A percentile compares a stretch with the other conserved stretches of the same genome.
phyloP scores from a whole-genome alignment of 2,888 invertebrate genomes.

The Lottia scabra region DNA sequence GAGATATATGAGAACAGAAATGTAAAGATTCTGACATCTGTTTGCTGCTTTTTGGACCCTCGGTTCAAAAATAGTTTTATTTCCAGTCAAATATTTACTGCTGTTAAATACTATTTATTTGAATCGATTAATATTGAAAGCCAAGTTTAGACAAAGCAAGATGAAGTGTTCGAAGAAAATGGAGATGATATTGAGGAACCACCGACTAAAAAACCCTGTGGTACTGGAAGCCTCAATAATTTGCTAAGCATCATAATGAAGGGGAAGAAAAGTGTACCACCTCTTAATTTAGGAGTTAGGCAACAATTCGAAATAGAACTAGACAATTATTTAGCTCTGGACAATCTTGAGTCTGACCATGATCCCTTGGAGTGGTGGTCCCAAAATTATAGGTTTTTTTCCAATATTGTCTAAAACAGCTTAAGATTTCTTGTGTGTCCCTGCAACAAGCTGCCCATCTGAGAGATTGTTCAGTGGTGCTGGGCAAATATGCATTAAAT shows the following conservation, averaged over 20 bases:
- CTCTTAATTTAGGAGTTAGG: background rate
- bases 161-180: background rate
- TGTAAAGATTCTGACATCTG: background rate
- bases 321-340: background rate
- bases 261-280: background rate
- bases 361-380: background rate
- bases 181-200: background rate
- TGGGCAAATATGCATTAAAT: background rate
- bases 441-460: background rate
- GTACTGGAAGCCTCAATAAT: background rate
- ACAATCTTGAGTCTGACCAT: background rate
- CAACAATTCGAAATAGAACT: background rate
- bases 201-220: background rate
- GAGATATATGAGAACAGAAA: background rate
- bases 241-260: background rate
- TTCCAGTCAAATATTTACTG: background rate
- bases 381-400: background rate
- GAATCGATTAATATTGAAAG: background rate
- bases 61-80: background rate
- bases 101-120: background rate
- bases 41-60: background rate
- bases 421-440: background rate
- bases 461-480: background rate
- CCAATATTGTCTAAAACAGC: background rate
- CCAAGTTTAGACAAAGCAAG: background rate